Evolutionary conservation across 1,140 invertebrate genomes (phyloP).

Genomic region (Cydia amplana): DNA sequence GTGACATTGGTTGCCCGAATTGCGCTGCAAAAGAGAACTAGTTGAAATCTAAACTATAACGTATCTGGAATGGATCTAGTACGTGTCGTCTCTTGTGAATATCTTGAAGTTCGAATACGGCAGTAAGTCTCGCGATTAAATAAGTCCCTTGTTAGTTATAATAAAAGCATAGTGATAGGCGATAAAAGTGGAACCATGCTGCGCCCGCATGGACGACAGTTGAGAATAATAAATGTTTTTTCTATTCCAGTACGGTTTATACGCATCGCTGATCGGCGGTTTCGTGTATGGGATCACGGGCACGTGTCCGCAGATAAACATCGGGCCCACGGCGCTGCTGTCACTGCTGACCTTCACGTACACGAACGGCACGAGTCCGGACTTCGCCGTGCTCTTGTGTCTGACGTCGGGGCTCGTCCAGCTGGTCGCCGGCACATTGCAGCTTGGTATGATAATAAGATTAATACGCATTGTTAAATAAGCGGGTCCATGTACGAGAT

Average conservation of each 20-base stretch:
- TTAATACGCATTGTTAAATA: slow-evolving; percentile 88
- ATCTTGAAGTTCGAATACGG: too few relatives aligned
- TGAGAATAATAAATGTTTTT: slow-evolving; percentile 35
- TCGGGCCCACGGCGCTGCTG: slow-evolving; percentile 89
- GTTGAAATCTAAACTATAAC: too few relatives aligned
- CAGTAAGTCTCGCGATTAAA: too few relatives aligned
- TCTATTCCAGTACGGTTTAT: slow-evolving; percentile 88
- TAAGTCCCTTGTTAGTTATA: too few relatives aligned
- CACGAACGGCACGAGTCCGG: slow-evolving; percentile 79
- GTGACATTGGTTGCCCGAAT: too few relatives aligned
- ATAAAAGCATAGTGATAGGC: too few relatives aligned
- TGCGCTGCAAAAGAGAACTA: too few relatives aligned
- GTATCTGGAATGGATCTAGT: too few relatives aligned
- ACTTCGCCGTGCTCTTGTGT: slow-evolving; percentile 87
- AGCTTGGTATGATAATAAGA: too few relatives aligned
- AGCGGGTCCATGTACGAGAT: slow-evolving; percentile 91
- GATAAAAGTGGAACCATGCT: too few relatives aligned
- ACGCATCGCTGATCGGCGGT: slow-evolving; percentile 90
- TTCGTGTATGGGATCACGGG: slow-evolving; percentile 91
- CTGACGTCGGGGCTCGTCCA: slow-evolving; percentile 86
- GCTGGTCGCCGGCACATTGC: slow-evolving; percentile 73
- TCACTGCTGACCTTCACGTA: slow-evolving; percentile 86
- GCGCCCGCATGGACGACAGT: background rate
- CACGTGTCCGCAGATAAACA: slow-evolving; percentile 90
- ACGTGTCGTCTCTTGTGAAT: too few relatives aligned